Base-by-base conservation (phyloP, 2,113 vertebrate genomes). In the Colossoma macropomum region DNA sequence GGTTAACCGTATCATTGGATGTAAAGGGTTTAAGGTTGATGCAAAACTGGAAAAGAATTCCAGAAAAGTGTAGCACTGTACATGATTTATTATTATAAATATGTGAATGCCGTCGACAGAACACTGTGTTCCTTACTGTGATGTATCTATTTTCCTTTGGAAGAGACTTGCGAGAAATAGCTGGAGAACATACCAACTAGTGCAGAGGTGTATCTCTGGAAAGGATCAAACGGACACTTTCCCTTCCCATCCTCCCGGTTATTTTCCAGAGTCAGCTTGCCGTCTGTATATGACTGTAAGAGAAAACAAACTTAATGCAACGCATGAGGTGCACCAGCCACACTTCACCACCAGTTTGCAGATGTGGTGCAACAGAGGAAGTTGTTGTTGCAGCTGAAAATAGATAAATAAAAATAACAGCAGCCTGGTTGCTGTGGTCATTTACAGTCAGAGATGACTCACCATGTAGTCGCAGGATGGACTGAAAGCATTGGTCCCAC, bases 401-500 rank as follows among this genome's bases (percentile, higher is more conserved):
- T 4, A 34, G 23, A 62, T 2, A 32, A 4, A 32, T 6, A 23
- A n/a, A 73, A 28, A 15, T 68, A 66, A 30, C 34, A 41, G 12
- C 27, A 17, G 21, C 7, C 28, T 21, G 13, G 19, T 34, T 19
- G 15, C 12, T 48, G 34, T 21, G 72, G 21, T 34, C 16, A 50
- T 34, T n/a, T 27, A 19, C 13, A 1, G 30, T 30, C 11, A 28
- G 86, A 63, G 65, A 48, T 38, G 3, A 84, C 93, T 94, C 86
- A 96, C 95, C 94, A 96, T 72, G 60, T 92, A 91, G 84, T 90
- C 88, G 87, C 95, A 96, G 63, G 90, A 73, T 0, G 95, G 95
- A 79, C 90, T 89, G 84, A 95, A 96, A 0, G 95, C 95, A 3
- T 95, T 91, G 75, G 95, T 95, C 79, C 95, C 94, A 87, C 94